phyloP scores from a whole-genome alignment of 2,797 vertebrate genomes.

The Hybognathus amarus region DNA sequence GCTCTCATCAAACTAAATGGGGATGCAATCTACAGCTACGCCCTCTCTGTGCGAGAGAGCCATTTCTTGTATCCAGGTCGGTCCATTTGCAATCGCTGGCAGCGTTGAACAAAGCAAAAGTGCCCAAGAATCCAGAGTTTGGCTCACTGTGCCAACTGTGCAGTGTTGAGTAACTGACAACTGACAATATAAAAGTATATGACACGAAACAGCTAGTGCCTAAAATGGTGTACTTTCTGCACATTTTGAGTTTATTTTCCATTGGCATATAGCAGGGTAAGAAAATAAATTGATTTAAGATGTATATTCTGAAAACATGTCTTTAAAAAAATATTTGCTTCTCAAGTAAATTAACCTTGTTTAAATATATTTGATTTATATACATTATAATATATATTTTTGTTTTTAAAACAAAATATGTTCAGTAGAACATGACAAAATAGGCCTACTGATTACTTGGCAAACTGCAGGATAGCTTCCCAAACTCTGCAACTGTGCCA shows the following conservation, averaged over 20 bases:
- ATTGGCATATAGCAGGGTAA: neutral
- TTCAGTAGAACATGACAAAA: neutral
- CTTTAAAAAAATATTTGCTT: neutral
- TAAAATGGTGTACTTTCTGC: neutral
- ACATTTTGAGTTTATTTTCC: neutral
- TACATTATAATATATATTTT: neutral
- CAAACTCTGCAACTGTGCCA: constrained; percentile 48
- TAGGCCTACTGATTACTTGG: constrained; percentile 11
- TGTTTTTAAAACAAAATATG: no score
- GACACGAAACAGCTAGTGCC: neutral
- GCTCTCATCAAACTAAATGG: constrained; percentile 46
- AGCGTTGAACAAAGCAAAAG: neutral
- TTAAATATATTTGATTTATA: neutral
- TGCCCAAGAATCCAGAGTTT: neutral
- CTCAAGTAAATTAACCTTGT: neutral
- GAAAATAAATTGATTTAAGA: neutral
- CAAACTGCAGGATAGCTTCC: neutral
- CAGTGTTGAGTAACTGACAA: neutral
- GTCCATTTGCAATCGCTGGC: constrained; percentile 29
- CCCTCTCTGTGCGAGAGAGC: constrained; percentile 37
- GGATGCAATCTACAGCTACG: constrained; percentile 25
- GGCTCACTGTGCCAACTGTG: neutral
- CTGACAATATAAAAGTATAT: no score
- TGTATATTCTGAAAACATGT: neutral
- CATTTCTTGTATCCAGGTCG: constrained; percentile 45